These are phyloP conservation scores for Hylaea fasciaria DNA, from an alignment of 2,888 invertebrate genomes.

Conservation along the genomic window DNA sequence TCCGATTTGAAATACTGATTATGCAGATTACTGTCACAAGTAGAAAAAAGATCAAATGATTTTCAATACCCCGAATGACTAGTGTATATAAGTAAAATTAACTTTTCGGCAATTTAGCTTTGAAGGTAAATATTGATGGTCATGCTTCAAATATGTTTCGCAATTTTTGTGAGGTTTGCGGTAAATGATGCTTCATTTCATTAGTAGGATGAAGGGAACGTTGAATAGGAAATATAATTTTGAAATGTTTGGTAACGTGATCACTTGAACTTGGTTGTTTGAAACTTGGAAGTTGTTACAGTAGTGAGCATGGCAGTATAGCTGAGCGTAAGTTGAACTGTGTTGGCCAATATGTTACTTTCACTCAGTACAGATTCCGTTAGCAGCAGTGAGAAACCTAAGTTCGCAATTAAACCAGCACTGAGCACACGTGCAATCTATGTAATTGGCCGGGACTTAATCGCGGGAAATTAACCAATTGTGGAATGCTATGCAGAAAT, in stretches of 20 bases:
- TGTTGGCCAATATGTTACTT: slow-evolving; percentile 35
- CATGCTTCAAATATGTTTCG: slow-evolving; percentile 34
- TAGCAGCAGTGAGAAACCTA: slow-evolving; percentile 54
- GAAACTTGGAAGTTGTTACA: slow-evolving; percentile 23
- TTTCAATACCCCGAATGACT: slow-evolving; percentile 7
- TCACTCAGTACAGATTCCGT: slow-evolving; percentile 51
- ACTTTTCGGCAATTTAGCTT: slow-evolving; percentile 20
- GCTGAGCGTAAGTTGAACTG: slow-evolving; percentile 6
- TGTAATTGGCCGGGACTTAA: slow-evolving; percentile 50
- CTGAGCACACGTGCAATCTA: slow-evolving; percentile 47
- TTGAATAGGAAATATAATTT: neutral
- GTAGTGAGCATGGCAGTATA: slow-evolving; percentile 11
- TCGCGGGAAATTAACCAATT: slow-evolving; percentile 51
- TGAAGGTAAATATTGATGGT: slow-evolving; percentile 42
- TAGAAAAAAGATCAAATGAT: slow-evolving; percentile 26
- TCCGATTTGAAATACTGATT: slow-evolving; percentile 37
- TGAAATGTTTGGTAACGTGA: slow-evolving; percentile 12
- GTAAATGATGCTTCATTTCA: too few relatives aligned
- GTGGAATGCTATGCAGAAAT: slow-evolving; percentile 44
- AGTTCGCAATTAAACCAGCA: slow-evolving; percentile 53
- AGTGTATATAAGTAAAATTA: slow-evolving; percentile 10
- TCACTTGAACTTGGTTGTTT: slow-evolving; percentile 19
- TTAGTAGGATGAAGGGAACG: too few relatives aligned
- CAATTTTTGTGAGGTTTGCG: slow-evolving; percentile 6
- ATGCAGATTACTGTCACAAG: slow-evolving; percentile 44